phyloP scores from a whole-genome alignment of 2,797 vertebrate species.

The Cuniculus paca region DNA sequence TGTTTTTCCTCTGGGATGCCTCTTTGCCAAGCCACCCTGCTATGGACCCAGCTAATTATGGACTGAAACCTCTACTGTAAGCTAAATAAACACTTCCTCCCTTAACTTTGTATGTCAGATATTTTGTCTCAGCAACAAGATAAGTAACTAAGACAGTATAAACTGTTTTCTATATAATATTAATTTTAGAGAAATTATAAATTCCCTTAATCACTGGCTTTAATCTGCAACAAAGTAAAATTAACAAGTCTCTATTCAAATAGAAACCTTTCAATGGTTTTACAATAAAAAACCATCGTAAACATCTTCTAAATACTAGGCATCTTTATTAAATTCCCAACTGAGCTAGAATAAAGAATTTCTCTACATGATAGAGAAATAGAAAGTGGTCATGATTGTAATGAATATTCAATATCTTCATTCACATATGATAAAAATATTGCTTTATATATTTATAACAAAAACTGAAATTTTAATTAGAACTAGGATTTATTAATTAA shows the following conservation, averaged over 20 bases:
- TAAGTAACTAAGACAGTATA: neutral
- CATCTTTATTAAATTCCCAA: neutral
- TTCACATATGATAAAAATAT: neutral
- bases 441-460: neutral
- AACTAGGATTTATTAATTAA: neutral
- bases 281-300: neutral
- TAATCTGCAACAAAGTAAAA: neutral
- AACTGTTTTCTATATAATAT: neutral
- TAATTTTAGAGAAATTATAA: slow-evolving; percentile 7
- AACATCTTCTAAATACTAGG: neutral
- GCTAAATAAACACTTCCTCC: neutral
- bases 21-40: neutral
- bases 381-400: neutral
- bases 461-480: slow-evolving; percentile 14
- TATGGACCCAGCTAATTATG: neutral
- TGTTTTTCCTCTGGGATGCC: neutral
- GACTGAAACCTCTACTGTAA: neutral
- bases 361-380: neutral
- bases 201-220: neutral
- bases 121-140: neutral
- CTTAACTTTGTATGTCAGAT: neutral
- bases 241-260: neutral
- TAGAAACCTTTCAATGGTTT: neutral
- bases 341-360: neutral
- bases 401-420: neutral